Percentiles rank a stretch among this genome's conserved stretches.
Conservation (phyloP, 2,113 vertebrate genomes). For the Pygoscelis adeliae region DNA sequence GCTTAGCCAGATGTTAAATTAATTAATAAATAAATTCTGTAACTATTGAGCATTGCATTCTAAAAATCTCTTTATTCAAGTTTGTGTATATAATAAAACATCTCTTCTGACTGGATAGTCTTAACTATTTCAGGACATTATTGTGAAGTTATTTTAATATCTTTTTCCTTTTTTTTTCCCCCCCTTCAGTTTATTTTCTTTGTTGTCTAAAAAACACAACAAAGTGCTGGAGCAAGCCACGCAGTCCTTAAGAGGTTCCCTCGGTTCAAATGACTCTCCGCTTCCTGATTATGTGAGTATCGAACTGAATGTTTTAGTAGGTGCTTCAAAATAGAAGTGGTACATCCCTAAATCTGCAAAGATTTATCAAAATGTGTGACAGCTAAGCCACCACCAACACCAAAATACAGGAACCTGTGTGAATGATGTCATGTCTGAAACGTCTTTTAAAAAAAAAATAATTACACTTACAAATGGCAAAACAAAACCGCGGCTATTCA, state of each 20-base stretch:
- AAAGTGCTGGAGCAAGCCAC: constrained; percentile 98
- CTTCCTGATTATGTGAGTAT: constrained; percentile 97
- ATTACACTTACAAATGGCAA: constrained; percentile 4
- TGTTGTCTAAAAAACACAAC: constrained; percentile 99
- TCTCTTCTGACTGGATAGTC: not conserved
- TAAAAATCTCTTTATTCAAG: not conserved
- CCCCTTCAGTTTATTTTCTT: constrained; percentile 88
- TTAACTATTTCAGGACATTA: not conserved
- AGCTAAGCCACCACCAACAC: not conserved
- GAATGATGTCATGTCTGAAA: constrained; percentile 60
- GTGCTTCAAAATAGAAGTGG: not conserved
- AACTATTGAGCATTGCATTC: not conserved
- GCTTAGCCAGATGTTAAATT: not conserved
- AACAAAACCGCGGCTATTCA: constrained; percentile 31
- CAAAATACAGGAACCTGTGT: constrained; percentile 52
- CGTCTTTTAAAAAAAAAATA: not conserved
- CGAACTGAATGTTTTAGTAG: not conserved
- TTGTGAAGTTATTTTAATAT: not conserved
- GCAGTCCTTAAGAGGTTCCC: constrained; percentile 87
- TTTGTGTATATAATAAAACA: not conserved
- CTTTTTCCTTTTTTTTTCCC: not conserved
- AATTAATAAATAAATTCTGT: not conserved
- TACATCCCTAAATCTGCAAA: not conserved
- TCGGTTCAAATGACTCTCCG: constrained; percentile 79
- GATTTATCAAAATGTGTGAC: not conserved